These are phyloP conservation scores for Chorisops tibialis DNA, from an alignment of 2,888 invertebrate species.

Conservation along the genomic window DNA sequence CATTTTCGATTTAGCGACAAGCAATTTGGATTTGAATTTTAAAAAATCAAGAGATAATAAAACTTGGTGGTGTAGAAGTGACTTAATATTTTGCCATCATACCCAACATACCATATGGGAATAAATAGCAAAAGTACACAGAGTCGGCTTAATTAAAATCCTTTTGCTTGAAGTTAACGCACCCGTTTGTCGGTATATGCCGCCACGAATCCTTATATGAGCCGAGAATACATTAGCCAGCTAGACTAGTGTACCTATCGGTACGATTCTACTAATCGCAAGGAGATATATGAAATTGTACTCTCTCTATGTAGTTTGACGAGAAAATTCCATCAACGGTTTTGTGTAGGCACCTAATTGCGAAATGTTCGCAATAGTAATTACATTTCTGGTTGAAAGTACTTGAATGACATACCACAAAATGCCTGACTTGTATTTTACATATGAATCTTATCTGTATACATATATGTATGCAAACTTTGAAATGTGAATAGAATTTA, in stretches of 20 bases:
- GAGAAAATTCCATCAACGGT: background rate
- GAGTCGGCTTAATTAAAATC: conserved; percentile 22
- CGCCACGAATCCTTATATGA: too few relatives aligned
- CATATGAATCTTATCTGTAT: too few relatives aligned
- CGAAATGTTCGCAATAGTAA: conserved; percentile 1
- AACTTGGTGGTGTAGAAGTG: background rate
- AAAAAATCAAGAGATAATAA: conserved; percentile 1
- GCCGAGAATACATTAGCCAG: background rate
- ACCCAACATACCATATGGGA: background rate
- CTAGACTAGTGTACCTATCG: too few relatives aligned
- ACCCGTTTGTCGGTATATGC: background rate
- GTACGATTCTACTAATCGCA: too few relatives aligned
- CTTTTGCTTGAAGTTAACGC: conserved; percentile 3
- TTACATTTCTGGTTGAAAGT: conserved; percentile 13
- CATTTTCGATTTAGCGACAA: background rate
- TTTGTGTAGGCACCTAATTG: background rate
- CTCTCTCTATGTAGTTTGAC: background rate
- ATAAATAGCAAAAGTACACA: background rate
- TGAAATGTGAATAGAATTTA: too few relatives aligned
- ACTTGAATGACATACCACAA: background rate
- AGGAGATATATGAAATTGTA: too few relatives aligned
- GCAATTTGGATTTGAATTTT: background rate
- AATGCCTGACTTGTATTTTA: too few relatives aligned
- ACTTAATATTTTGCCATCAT: background rate
- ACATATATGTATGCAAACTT: too few relatives aligned